Base-by-base conservation (phyloP, 2,113 vertebrate species). In the Ailuropoda melanoleuca region DNA sequence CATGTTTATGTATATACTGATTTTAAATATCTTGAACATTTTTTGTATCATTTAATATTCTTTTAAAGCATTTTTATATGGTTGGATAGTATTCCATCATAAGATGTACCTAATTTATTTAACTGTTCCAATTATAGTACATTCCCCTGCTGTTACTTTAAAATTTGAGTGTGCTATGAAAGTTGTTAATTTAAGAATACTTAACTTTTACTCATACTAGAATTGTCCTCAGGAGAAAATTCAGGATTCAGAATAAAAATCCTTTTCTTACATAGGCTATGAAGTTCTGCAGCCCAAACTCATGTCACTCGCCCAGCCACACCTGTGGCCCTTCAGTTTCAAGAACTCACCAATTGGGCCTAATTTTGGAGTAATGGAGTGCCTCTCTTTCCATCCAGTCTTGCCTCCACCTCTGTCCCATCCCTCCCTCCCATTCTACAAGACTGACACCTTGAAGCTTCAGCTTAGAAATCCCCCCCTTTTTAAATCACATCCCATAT, bases 41-140 rank as follows among this genome's bases (percentile, higher is more conserved):
- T 92, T 96, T 53, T 53, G 29, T 58, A 39, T 62, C 48, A 89
- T 74, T 92, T 50, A 86, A 77, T 94, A 75, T 75, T 92, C 62
- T 64, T 95, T 80, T n/a, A 58, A 90, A 94, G 53, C 4, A 29
- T 66, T 91, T 90, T 91, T 77, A 66, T 62, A n/a, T 77, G 31
- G 31, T 78, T 93, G 21, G 48, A n/a, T 88, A 86, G 56, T 87
- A 87, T 29, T 88, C 60, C 58, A 43, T 93, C 29, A 37, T 92
- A 48, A 75, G 74, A 37, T 75, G 24, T 75, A 39, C 72, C 29
- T 77, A 87, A 64, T 66, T 84, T 53, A 66, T 53, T 84, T 85
- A 75, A 55, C 85, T 34, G 4, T 91, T 88, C n/a, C 50, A 58
- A 23, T 29, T 84, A 4, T 46, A 48, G 43, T 85, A 48, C 15